Conservation (phyloP, 2,888 invertebrate genomes). For the Ferrisia virgata region DNA sequence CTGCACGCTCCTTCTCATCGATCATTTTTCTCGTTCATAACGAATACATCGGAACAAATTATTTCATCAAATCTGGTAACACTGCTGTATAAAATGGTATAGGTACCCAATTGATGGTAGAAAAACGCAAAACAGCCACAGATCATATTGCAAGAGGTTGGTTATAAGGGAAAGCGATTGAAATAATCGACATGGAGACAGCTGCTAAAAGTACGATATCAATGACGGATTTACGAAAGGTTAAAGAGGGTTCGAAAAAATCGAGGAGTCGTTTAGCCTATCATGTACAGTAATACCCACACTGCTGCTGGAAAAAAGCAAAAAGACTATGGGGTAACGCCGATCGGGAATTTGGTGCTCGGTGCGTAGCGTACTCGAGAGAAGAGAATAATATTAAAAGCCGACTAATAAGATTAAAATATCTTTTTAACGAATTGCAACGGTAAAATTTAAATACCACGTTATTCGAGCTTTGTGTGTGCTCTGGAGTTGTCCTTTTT, state of each 20-base stretch:
- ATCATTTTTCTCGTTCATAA: no score
- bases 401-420: constrained; percentile 10
- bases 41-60: no score
- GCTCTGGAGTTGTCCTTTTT: neutral
- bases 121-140: neutral
- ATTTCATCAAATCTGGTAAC: neutral
- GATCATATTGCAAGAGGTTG: neutral
- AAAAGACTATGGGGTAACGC: neutral
- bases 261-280: neutral
- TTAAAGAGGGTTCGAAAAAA: neutral
- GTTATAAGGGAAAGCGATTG: constrained; percentile 21
- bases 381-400: neutral
- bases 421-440: neutral
- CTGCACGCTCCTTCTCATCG: no score
- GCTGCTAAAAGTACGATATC: constrained; percentile 7
- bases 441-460: constrained; percentile 8
- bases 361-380: neutral
- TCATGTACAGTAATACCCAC: neutral
- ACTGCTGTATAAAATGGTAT: neutral
- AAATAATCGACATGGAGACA: constrained; percentile 5
- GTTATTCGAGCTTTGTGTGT: neutral
- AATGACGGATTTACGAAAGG: constrained; percentile 16
- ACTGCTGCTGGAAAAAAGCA: neutral
- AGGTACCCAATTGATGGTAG: neutral
- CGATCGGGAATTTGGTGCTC: neutral